These are phyloP conservation scores for Babylonia areolata DNA, from an alignment of 1,140 invertebrate species.

Conservation along the genomic window DNA sequence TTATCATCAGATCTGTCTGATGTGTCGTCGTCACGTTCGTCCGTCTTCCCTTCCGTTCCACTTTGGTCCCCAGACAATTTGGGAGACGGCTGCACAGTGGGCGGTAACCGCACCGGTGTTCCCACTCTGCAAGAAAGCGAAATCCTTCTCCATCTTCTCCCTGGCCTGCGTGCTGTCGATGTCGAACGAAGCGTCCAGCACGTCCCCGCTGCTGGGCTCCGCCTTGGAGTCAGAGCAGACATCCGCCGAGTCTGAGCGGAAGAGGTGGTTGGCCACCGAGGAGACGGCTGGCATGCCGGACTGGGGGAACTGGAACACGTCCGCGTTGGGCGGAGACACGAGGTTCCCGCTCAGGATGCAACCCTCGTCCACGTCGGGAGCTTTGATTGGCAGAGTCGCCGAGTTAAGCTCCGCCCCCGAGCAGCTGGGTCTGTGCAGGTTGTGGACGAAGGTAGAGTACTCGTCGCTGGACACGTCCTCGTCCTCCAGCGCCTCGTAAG, in stretches of 20 bases:
- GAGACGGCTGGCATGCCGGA: conserved; percentile 12
- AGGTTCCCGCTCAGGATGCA: conserved; percentile 24
- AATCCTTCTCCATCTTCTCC: background rate
- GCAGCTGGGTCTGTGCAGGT: background rate
- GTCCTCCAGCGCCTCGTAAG: background rate
- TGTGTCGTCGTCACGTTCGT: background rate
- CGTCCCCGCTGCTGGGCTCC: background rate
- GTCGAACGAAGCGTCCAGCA: background rate
- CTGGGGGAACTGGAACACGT: background rate
- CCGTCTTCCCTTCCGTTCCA: background rate
- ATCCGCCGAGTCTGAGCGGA: background rate
- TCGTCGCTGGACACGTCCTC: conserved; percentile 8
- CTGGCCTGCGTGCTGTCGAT: background rate
- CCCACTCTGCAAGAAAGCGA: background rate
- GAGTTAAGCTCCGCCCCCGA: background rate
- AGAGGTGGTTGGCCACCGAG: background rate
- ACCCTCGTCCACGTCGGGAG: background rate
- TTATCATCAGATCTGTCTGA: background rate
- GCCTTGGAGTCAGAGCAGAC: background rate
- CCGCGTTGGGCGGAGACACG: background rate
- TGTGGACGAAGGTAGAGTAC: conserved; percentile 16
- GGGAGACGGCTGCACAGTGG: background rate
- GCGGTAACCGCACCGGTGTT: no score
- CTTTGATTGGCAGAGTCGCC: background rate
- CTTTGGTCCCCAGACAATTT: no score